These are phyloP conservation scores for Spinus pinus DNA, from an alignment of 2,797 vertebrate species.

Conservation along the genomic window DNA sequence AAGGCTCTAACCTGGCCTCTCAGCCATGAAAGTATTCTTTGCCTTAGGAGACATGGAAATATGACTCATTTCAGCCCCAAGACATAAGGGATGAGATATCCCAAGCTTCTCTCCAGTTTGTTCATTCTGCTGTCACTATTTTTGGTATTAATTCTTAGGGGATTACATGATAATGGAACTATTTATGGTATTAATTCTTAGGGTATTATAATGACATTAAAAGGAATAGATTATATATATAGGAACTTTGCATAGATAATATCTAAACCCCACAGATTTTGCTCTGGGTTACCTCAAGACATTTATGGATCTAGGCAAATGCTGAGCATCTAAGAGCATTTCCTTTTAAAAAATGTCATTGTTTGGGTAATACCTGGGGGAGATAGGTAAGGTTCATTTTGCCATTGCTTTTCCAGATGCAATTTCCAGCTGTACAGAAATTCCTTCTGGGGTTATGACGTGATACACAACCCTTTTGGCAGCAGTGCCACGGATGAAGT, in stretches of 20 bases:
- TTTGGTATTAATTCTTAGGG: neutral
- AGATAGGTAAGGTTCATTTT: neutral
- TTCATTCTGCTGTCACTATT: neutral
- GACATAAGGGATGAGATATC: neutral
- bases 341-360: neutral
- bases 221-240: neutral
- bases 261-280: neutral
- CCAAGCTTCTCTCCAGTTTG: neutral
- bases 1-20: neutral
- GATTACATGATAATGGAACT: neutral
- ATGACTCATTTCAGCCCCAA: neutral
- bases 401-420: neutral
- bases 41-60: neutral
- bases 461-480: neutral
- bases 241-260: neutral
- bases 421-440: neutral
- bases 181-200: neutral
- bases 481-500: neutral
- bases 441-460: neutral
- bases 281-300: neutral
- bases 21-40: neutral
- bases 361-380: neutral
- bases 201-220: neutral
- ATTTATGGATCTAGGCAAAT: neutral
- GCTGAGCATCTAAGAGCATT: neutral